Base-by-base conservation (phyloP, 37 sponge, comb jelly and placozoan genomes). In the Cladorhizidae sp. region DNA sequence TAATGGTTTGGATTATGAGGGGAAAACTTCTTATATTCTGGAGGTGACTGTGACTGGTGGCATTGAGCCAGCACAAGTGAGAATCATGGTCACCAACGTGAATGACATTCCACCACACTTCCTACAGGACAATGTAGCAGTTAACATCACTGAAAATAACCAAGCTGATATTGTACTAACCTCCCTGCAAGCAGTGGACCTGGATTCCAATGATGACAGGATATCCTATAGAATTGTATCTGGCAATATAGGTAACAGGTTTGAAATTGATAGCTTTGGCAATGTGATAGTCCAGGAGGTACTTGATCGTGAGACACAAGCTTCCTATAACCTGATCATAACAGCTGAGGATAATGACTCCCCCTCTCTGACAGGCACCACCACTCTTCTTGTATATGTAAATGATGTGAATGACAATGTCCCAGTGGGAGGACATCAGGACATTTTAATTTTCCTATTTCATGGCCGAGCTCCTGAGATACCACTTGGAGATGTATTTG, bases 21-120 rank as follows among this genome's bases (percentile, higher is more conserved):
- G 14, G 20, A 37, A 38, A 32, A 20, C 1, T n/a, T 5, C 7
- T 15, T 82, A 88, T 56, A 56, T 2, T 0, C 65, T 93, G 26
- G 17, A 6, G 3, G 79, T 93, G n/a, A 8, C 12, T 7, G 90
- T 77, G 0, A 28, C 18, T 22, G 86, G 84, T 28, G 62, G 32
- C 0, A 67, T 77, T 23, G 78, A 75, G 9, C 70, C 72, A 1
- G 51, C 73, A n/a, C 43, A 0, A 17, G 83, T 93, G n/a, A 67
- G 0, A 3, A 75, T 93, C 55, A 73, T 62, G 2, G 22, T 88
- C 3, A 67, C 40, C 25, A 78, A 88, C 50, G 80, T 87, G n/a
- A 92, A 92, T 70, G 89, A 93, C 45, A 85, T 79, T n/a, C 67
- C 80, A 1, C 93, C 93, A 2, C 42, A 12, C 18, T 88, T 93